Conservation (phyloP, 2,113 vertebrate genomes). For the Gymnarchus niloticus region DNA sequence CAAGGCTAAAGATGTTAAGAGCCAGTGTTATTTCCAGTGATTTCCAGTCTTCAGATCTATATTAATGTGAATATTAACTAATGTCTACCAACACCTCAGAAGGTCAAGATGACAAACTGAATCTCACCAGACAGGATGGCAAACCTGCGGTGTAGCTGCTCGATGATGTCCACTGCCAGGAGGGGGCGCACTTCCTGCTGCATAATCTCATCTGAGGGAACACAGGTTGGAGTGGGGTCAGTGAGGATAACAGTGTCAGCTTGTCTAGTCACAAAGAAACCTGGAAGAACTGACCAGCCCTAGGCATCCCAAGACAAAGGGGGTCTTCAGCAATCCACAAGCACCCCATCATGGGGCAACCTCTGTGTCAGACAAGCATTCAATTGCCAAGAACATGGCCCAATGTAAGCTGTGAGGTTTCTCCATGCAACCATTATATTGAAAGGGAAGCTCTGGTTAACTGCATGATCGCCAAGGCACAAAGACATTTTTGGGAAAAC, state of each 20-base stretch:
- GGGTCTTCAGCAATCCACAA: not conserved
- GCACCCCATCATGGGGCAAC: not conserved
- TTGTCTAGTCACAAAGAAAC: not conserved
- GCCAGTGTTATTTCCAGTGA: too few relatives aligned
- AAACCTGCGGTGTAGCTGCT: constrained; percentile 90
- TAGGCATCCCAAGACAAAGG: not conserved
- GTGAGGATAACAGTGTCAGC: not conserved
- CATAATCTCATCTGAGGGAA: constrained; percentile 88
- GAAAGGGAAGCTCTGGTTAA: not conserved
- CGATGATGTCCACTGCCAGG: constrained; percentile 86
- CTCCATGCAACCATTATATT: not conserved
- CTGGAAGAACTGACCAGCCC: not conserved
- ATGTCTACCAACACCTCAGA: not conserved
- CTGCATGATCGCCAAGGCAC: not conserved
- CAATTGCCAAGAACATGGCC: not conserved
- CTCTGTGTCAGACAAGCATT: not conserved
- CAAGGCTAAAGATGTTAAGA: not conserved
- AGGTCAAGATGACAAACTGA: not conserved
- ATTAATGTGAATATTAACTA: not conserved
- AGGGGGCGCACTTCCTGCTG: constrained; percentile 91
- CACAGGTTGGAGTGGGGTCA: constrained; percentile 22
- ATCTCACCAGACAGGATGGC: constrained; percentile 85
- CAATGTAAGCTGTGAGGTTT: not conserved
- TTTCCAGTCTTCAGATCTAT: not conserved
- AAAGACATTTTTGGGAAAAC: not conserved